These are phyloP conservation scores for Laterallus jamaicensis DNA, from an alignment of 2,113 vertebrate genomes.

Conservation along the genomic window DNA sequence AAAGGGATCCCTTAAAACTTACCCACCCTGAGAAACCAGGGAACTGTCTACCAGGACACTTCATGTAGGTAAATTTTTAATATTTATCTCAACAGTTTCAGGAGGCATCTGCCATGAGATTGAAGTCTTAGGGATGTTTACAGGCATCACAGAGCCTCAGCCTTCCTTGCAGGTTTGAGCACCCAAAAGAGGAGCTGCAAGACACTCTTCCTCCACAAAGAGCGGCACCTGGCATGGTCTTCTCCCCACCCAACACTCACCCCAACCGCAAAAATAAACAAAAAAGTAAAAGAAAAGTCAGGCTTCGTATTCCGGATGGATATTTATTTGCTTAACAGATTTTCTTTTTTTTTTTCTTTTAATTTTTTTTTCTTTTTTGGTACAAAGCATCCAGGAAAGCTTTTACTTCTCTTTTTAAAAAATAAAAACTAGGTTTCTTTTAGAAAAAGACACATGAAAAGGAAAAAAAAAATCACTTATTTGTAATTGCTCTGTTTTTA, in stretches of 20 bases:
- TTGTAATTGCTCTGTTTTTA: slow-evolving; percentile 72
- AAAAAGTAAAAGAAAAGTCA: slow-evolving; percentile 49
- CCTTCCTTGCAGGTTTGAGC: background rate
- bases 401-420: slow-evolving; percentile 81
- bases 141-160: background rate
- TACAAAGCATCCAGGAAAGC: slow-evolving; percentile 93
- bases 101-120: rapidly evolving
- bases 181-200: background rate
- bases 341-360: background rate
- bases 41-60: background rate
- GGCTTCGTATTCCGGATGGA: slow-evolving; percentile 57
- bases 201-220: background rate
- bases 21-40: background rate
- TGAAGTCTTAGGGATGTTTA: background rate
- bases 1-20: background rate
- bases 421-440: slow-evolving; percentile 83
- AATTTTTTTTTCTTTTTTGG: slow-evolving; percentile 76
- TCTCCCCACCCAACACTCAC: background rate
- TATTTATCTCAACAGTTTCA: background rate
- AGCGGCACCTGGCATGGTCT: background rate
- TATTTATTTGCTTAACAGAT: slow-evolving; percentile 66
- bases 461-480: slow-evolving; percentile 45
- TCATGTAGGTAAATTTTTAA: no score
- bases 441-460: slow-evolving; percentile 83
- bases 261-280: slow-evolving; percentile 27